A percentile compares a stretch with the other conserved stretches of the same genome.
Conservation (phyloP, 2,797 vertebrate genomes). For the Orientallactaga sibirica region DNA sequence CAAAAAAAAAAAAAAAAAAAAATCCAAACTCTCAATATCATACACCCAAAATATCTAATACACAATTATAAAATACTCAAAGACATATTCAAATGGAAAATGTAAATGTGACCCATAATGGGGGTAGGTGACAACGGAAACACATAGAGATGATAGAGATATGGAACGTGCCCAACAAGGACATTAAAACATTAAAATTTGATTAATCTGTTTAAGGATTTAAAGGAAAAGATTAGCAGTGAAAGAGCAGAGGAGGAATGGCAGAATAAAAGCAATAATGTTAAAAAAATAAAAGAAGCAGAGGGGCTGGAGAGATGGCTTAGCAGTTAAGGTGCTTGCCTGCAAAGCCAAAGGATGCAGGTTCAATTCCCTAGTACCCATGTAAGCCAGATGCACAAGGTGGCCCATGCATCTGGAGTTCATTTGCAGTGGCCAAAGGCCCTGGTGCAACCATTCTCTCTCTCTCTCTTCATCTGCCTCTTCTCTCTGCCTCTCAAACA, state of each 20-base stretch:
- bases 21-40: conserved; percentile 17
- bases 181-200: not conserved
- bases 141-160: conserved; percentile 27
- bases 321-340: too few relatives aligned
- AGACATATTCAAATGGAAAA: not conserved
- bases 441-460: too few relatives aligned
- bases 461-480: too few relatives aligned
- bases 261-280: not conserved
- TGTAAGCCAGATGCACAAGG: too few relatives aligned
- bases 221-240: not conserved
- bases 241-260: not conserved
- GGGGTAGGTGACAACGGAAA: not conserved
- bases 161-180: conserved; percentile 14
- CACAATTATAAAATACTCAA: conserved; percentile 20
- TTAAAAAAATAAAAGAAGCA: too few relatives aligned
- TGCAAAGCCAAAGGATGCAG: too few relatives aligned
- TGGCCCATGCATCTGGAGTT: too few relatives aligned
- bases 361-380: too few relatives aligned
- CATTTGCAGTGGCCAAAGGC: too few relatives aligned
- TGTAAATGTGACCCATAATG: not conserved
- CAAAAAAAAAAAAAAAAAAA: not conserved
- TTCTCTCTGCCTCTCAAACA: too few relatives aligned
- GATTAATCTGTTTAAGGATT: conserved; percentile 38
- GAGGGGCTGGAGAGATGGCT: too few relatives aligned
- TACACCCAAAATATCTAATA: not conserved